Evolutionary conservation across 1,140 invertebrate genomes (phyloP), one percentile per base, ranked within the genome.

Genomic region (Lepidostoma basale): DNA sequence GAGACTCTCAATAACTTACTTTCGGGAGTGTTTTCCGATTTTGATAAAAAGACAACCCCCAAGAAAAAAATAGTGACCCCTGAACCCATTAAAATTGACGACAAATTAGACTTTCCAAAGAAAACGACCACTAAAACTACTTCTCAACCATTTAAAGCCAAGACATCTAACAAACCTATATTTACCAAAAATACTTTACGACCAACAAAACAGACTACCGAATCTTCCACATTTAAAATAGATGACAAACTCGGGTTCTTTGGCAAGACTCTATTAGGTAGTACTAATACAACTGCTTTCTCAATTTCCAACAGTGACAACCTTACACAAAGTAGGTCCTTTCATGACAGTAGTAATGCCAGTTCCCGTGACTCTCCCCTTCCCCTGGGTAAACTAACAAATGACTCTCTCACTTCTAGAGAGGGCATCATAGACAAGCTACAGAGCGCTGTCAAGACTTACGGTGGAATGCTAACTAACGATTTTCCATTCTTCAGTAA

Each of bases 201-300:
- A n/a, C n/a, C 26, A 74, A 69, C 70, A 18, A 76, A 75, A 59
- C 44, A 56, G 39, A 77, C 64, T 30, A 30, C 42, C 23, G n/a
- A 28, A 33, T 20, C 26, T 33, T 47, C 76, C 44, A 69, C 76
- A 47, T 66, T 76, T 67, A 76, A 74, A 20, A 80, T 81, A 73
- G 77, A 84, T 66, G 83, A 84, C 62, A 85, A 85, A 81, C 75
- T 85, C 26, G 83, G 85, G 76, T 85, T 85, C 77, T 81, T 12
- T 22, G 36, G 52, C 9, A 56, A 56, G 16, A 56, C n/a, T 18
- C 20, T 56, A 16, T 56, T 56, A 56, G 30, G 18, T 33, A 10
- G 18, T 33, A 10, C 2, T 14, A 36, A 56, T 18, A 18, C 28
- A 1, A 18, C 26, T 33, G 2, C 14, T 16, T 14, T 6, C 0